Evolutionary conservation across 2,888 invertebrate species (phyloP), one percentile per base, ranked within the genome.

Genomic region (Molorchus minor): DNA sequence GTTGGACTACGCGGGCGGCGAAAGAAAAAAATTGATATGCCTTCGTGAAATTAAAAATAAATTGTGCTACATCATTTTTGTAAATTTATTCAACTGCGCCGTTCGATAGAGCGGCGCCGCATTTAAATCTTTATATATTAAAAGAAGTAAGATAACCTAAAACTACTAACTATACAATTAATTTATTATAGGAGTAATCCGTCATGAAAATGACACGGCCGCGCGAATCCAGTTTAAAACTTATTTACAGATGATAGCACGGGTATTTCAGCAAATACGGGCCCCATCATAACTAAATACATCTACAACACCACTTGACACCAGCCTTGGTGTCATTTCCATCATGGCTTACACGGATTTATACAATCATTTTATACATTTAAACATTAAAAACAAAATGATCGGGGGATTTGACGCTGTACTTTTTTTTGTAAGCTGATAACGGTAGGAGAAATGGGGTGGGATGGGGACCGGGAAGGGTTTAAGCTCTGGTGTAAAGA

Each of bases 401-500:
- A 71, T 62, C 66, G 58, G 58, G 62, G 67, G 63, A n/a, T 47
- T 55, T 62, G 43, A 43, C 45, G 61, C 62, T 58, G 56, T 61
- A 63, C 62, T 44, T 55, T 49, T 51, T 54, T 60, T 60, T 46
- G 55, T 58, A 52, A 51, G 43, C 38, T 55, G 41, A 55, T 33
- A 36, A 35, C 29, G 25, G 15, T 44, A 49, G 51, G 58, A 52
- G 46, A 58, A 59, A 36, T 45, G 58, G 58, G 54, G 60, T 43
- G 29, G 43, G n/a, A n/a, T n/a, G n/a, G 38, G 56, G 40, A 20
- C 45, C 56, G 51, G 49, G 35, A 51, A 44, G 38, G 38, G 62
- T 58, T 66, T 66, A 64, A 45, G 67, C 88, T 87, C 94, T 96
- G 84, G 97, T 93, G 88, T 96, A 97, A 78, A 99, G 89, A 85